Evolutionary conservation across 2,888 invertebrate species (phyloP).

Genomic region (Watsonalla cultraria): DNA sequence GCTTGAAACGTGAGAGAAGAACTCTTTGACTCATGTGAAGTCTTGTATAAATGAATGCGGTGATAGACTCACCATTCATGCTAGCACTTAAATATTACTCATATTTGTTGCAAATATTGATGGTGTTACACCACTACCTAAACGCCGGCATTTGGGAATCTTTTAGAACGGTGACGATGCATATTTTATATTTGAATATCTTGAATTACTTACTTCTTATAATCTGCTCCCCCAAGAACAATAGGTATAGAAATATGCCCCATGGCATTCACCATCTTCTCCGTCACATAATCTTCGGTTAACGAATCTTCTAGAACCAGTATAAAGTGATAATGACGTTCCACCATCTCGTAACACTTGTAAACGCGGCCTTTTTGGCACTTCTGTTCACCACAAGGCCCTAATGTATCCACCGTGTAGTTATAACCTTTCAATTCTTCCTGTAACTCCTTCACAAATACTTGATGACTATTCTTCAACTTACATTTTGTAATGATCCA

Average conservation of each 20-base stretch:
- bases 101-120: no score
- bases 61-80: no score
- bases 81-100: no score
- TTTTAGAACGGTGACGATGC: no score
- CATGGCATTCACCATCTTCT: conserved; percentile 45
- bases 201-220: conserved; percentile 41
- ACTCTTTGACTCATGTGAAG: no score
- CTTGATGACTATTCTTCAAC: conserved; percentile 39
- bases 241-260: conserved; percentile 51
- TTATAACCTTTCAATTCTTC: conserved; percentile 51
- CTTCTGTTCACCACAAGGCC: conserved; percentile 47
- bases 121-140: no score
- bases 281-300: conserved; percentile 52
- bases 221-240: conserved; percentile 46
- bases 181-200: not conserved
- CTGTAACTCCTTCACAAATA: conserved; percentile 42
- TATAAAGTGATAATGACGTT: conserved; percentile 53
- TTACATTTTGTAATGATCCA: conserved; percentile 54
- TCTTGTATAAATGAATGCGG: no score
- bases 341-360: conserved; percentile 50
- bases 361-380: conserved; percentile 36
- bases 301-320: conserved; percentile 55
- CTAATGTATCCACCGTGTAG: conserved; percentile 48
- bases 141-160: no score
- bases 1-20: no score